Evolutionary conservation across 2,797 vertebrate species (phyloP).

Genomic region (Decapterus maruadsi): DNA sequence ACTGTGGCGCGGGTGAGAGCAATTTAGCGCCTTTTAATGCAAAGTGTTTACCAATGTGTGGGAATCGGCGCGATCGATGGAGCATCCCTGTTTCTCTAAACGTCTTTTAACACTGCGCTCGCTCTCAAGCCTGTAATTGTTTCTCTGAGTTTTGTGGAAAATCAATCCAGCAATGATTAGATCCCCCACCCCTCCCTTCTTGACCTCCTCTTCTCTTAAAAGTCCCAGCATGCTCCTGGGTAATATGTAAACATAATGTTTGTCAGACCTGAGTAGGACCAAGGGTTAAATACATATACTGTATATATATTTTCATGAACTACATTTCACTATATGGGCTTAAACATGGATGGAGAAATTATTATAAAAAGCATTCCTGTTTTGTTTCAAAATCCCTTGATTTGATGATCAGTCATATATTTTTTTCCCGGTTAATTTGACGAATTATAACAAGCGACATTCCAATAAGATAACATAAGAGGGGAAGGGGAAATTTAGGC

Average conservation of each 20-base stretch:
- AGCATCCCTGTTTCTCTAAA: constrained; percentile 64
- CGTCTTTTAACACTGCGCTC: constrained; percentile 60
- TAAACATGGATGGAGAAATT: too few species aligned
- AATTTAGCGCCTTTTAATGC: constrained; percentile 73
- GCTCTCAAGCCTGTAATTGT: constrained; percentile 64
- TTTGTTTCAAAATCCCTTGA: too few species aligned
- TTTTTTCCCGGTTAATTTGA: too few species aligned
- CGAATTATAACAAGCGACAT: too few species aligned
- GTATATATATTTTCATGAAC: too few species aligned
- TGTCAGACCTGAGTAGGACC: too few species aligned
- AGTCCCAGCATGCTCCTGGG: constrained; percentile 25
- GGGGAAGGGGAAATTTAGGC: too few species aligned
- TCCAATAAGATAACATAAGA: too few species aligned
- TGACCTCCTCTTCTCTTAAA: constrained; percentile 31
- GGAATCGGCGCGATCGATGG: constrained; percentile 68
- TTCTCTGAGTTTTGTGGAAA: constrained; percentile 66
- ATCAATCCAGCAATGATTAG: constrained; percentile 75
- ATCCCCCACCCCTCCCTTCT: constrained; percentile 13
- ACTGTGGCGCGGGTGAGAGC: constrained; percentile 39
- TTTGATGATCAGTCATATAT: too few species aligned
- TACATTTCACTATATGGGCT: not conserved
- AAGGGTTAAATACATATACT: not conserved
- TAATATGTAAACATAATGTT: constrained; percentile 22
- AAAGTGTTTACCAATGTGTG: constrained; percentile 70
- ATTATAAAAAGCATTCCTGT: too few species aligned